Evolutionary conservation across 2,113 vertebrate genomes (phyloP), one percentile per base, ranked within the genome.

Genomic region (Anhinga anhinga): DNA sequence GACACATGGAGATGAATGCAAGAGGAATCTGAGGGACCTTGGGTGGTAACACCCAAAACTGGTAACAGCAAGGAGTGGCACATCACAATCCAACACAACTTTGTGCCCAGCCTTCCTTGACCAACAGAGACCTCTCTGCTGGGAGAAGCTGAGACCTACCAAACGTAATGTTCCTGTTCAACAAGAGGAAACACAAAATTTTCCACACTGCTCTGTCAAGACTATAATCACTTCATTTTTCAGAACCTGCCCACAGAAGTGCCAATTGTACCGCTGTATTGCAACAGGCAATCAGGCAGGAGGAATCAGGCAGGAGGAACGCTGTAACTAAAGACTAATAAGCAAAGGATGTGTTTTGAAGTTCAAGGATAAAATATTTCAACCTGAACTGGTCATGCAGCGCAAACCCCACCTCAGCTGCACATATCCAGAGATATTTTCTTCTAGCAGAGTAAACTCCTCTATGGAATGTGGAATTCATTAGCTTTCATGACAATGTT

Each of bases 331-430:
- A 36, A 53, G 34, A 66, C 10, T 74, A 44, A 84, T 66, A 90
- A 85, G 18, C 8, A 83, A 38, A 86, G 5, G 45, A 83, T 8
- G 18, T 23, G 9, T 53, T 86, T 36, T 90, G 56, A 91, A 93
- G 15, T 52, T 65, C 17, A 81, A 58, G 11, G 52, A 74, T 70
- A 47, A 88, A 80, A 42, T 69, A 72, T 82, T 92, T 85, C 26
- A 22, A 13, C 62, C 34, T 61, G 18, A 55, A 42, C 32, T 72
- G 15, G 21, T 61, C 17, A n/a, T 20, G 56, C 0, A 0, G 23
- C 0, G 0, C 18, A 90, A 86, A 62, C 3, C 22, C 9, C 13
- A 62, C 3, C 14, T 56, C 27, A 69, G 11, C 11, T 79, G 40
- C 11, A 7, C 49, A 18, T 16, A 50, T 36, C 30, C 52, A 67